Base-by-base conservation (phyloP, 2,797 vertebrate species). In the Helostoma temminkii region DNA sequence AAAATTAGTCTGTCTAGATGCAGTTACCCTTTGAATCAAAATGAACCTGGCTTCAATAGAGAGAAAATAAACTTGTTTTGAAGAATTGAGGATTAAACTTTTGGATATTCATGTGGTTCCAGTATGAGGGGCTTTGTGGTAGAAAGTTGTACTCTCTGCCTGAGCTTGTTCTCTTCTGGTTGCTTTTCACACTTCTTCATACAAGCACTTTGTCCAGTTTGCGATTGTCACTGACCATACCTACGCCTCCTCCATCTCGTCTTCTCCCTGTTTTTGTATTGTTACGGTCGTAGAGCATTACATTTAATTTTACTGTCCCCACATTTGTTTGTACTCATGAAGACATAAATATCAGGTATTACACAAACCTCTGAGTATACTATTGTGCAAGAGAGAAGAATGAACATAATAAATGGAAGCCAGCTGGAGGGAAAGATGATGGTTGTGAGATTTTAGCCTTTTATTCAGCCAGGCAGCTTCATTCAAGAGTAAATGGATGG, bases 401-500 rank as follows among this genome's bases (percentile, higher is more conserved):
- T 28, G 42, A 45, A 19, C 37, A 42, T 66, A 78, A 74, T 81
- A 68, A 76, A 83, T 80, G 53, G 56, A 67, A 64, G 42, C 54
- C 74, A 73, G 66, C 62, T 69, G 73, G 25, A 83, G 72, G 71
- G 49, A 75, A 72, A 50, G 56, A 74, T 62, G 76, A 52, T 69
- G 59, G 49, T 73, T 83, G 57, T 63, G 72, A 79, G 66, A 69
- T 76, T 83, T 81, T 42, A 66, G 45, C 53, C 52, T 75, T 80
- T 74, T 72, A 65, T 81, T 74, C 60, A 71, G 69, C 22, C 9
- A 65, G 66, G 47, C 66, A 43, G 58, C 68, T 66, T 72, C 69
- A 86, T 68, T 84, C 34, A 66, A 64, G 36, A 69, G 62, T 57
- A 64, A 85, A 81, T 78, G 76, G 67, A 73, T 30, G 64, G 41